Evolutionary conservation across 2,888 invertebrate species (phyloP).

Genomic region (Drosophila austrosaltans): DNA sequence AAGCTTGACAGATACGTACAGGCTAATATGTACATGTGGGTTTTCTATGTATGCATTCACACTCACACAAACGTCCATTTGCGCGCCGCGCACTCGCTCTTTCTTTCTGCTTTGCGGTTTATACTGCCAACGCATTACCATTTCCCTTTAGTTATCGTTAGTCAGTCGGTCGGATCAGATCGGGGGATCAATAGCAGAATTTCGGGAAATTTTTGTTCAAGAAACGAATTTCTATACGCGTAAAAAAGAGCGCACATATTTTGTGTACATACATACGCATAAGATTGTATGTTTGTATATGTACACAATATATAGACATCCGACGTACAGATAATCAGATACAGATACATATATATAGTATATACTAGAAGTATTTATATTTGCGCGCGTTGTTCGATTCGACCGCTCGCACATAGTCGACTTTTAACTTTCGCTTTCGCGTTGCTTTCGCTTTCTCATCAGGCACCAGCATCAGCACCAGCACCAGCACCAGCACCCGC

Average conservation of each 20-base stretch:
- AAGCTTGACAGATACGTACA: neutral
- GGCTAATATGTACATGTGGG: neutral
- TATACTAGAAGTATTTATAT: constrained; percentile 73
- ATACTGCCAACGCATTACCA: constrained; percentile 78
- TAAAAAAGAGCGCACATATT: constrained; percentile 22
- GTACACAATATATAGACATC: constrained; percentile 28
- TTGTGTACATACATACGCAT: constrained; percentile 27
- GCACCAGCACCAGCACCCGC: neutral
- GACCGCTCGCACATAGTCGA: constrained; percentile 48
- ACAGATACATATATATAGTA: constrained; percentile 57
- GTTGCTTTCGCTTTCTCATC: constrained; percentile 68
- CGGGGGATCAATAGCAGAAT: constrained; percentile 56
- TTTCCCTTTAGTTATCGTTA: constrained; percentile 83
- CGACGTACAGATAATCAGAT: constrained; percentile 71
- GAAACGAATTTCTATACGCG: constrained; percentile 18
- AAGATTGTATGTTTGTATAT: constrained; percentile 13
- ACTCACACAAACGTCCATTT: constrained; percentile 22
- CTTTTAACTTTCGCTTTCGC: constrained; percentile 73
- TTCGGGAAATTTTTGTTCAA: constrained; percentile 18
- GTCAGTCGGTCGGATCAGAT: constrained; percentile 82
- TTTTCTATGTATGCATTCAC: neutral
- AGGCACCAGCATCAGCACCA: neutral
- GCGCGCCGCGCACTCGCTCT: constrained; percentile 43
- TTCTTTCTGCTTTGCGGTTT: constrained; percentile 65
- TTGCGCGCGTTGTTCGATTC: constrained; percentile 25